Conservation (phyloP, 2,888 invertebrate species). For the Tricholauxania praeusta region DNA sequence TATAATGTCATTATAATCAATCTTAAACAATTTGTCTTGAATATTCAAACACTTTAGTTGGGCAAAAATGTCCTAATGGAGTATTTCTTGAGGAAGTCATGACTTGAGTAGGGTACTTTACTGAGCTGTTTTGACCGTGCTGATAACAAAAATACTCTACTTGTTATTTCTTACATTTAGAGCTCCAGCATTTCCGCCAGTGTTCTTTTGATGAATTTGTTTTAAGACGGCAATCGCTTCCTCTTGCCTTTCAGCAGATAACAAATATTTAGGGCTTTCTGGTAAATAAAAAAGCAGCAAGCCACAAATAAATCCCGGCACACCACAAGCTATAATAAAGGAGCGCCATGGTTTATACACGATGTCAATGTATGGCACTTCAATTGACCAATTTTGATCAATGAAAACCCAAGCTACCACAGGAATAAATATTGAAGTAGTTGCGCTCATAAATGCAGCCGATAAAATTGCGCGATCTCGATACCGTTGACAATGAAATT, state of each 20-base stretch:
- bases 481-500: conserved; percentile 68
- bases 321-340: conserved; percentile 58
- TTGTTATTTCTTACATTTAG: conserved; percentile 35
- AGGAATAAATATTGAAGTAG: conserved; percentile 57
- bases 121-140: not conserved
- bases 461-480: conserved; percentile 67
- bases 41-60: too few species aligned
- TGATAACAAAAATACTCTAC: not conserved
- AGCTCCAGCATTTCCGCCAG: conserved; percentile 44
- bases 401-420: conserved; percentile 59
- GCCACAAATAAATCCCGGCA: conserved; percentile 57
- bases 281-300: conserved; percentile 55
- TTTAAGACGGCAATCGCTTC: conserved; percentile 55
- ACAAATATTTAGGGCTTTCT: conserved; percentile 63
- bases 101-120: too few species aligned
- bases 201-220: conserved; percentile 53
- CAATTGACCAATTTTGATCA: conserved; percentile 57
- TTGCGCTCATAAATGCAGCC: conserved; percentile 59
- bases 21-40: too few species aligned
- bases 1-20: too few species aligned
- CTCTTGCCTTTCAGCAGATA: conserved; percentile 52
- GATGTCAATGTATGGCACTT: conserved; percentile 53
- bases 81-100: too few species aligned
- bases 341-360: conserved; percentile 62
- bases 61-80: too few species aligned